Base-by-base conservation (phyloP, 1,140 invertebrate genomes). In the Thalassaphorura encarpata region DNA sequence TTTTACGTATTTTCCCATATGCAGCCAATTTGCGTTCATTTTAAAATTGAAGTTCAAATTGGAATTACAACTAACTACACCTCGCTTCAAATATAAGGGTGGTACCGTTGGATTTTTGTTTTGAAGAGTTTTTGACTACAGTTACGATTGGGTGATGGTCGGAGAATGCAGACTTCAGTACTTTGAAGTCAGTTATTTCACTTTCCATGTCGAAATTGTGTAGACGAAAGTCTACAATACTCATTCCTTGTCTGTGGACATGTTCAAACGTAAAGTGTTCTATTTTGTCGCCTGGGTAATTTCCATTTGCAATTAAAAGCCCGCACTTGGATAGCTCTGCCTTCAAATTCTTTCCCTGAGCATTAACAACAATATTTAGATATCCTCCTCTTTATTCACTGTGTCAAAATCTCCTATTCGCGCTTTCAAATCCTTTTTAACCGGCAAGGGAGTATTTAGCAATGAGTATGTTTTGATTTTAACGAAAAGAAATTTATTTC, bases 81-180 rank as follows among this genome's bases (percentile, higher is more conserved):
- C n/a, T n/a, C n/a, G n/a, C n/a, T n/a, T n/a, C n/a, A n/a, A n/a
- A n/a, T n/a, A n/a, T n/a, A n/a, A n/a, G n/a, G n/a, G n/a, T n/a
- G n/a, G n/a, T 31, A 63, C 65, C 13, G 58, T 47, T 11, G 66
- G 55, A 52, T 63, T 65, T 21, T 64, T 60, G 45, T 59, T 63
- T 43, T 56, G 36, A 33, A 66, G 39, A 11, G 33, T 8, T 36
- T n/a, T 11, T 11, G 8, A 11, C 8, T 11, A 36, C 33, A n/a
- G 33, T 8, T 8, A 36, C 8, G 33, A n/a, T 36, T 8, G 33
- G 8, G 8, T 36, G n/a, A 36, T 11, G 33, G 8, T 36, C 8
- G n/a, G 33, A 8, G n/a, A 36, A 36, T 36, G 8, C 8, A n/a
- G 33, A 36, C 8, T 8, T 36, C 8, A n/a, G 8, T n/a, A 11